Evolutionary conservation across 2,797 vertebrate species (phyloP).

Genomic region (Geotrypetes seraphini): DNA sequence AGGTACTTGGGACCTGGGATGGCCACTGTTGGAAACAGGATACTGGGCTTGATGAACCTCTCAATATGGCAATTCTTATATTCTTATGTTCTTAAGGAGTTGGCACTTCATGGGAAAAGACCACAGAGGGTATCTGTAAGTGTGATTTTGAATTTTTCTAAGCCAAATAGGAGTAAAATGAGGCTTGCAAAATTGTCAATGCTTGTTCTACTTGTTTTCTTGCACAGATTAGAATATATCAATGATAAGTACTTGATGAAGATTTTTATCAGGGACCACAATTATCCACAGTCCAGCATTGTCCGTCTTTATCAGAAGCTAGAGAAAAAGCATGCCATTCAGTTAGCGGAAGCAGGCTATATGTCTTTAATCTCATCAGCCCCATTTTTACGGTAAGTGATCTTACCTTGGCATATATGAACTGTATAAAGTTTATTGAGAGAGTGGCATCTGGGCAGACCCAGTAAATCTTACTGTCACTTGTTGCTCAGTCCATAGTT

Average conservation of each 20-base stretch:
- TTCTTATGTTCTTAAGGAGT: too few species aligned
- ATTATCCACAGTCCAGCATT: constrained; percentile 66
- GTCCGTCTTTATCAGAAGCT: constrained; percentile 72
- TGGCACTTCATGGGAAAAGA: too few species aligned
- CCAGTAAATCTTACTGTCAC: background rate
- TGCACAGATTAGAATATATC: constrained; percentile 58
- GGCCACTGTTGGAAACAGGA: too few species aligned
- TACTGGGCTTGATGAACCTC: too few species aligned
- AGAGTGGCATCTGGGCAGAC: background rate
- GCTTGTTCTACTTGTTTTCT: too few species aligned
- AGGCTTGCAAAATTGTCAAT: too few species aligned
- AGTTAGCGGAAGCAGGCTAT: constrained; percentile 42
- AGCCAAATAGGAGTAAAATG: too few species aligned
- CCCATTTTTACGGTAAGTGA: constrained; percentile 29
- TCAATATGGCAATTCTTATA: too few species aligned
- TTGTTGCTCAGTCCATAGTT: too few species aligned
- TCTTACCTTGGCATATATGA: background rate
- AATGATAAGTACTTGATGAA: constrained; percentile 69
- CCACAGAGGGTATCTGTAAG: too few species aligned
- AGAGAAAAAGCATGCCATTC: constrained; percentile 50
- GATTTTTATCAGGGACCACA: constrained; percentile 63
- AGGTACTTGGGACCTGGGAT: too few species aligned
- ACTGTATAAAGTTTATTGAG: background rate
- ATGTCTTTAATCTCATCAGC: constrained; percentile 6
- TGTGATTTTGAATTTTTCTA: too few species aligned